A percentile compares a stretch with the other conserved stretches of the same genome.
Evolutionary conservation across 2,113 vertebrate species (phyloP).

Genomic region (Ellobius talpinus): DNA sequence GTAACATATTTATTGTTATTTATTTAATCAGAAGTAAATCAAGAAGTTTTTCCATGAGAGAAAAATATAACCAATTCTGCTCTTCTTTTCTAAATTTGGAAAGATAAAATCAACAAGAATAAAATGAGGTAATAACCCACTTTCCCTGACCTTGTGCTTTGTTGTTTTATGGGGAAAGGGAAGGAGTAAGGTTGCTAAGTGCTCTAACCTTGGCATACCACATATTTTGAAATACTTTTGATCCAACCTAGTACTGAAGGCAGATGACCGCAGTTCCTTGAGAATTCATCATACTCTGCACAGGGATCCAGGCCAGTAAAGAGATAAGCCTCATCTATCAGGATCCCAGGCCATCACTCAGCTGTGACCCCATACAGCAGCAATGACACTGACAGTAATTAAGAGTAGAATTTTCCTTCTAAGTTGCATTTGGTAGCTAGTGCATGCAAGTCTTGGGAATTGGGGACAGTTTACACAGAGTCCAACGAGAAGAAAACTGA

Average conservation of each 20-base stretch:
- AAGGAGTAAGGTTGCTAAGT: not conserved
- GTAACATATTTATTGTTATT: not conserved
- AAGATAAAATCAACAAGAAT: not conserved
- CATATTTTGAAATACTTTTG: conserved; percentile 11
- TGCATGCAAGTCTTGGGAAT: not conserved
- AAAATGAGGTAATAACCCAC: not conserved
- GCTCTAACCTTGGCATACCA: conserved; percentile 18
- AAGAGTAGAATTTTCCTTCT: conserved; percentile 31
- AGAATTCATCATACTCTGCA: conserved; percentile 44
- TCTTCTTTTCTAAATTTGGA: not conserved
- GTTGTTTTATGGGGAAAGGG: not conserved
- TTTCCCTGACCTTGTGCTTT: not conserved
- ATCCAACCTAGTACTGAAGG: not conserved
- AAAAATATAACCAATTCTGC: not conserved
- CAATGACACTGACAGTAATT: conserved; percentile 56
- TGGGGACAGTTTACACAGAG: not conserved
- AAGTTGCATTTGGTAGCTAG: not conserved
- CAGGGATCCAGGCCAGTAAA: conserved; percentile 60
- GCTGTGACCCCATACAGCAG: conserved; percentile 9
- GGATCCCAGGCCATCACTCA: conserved; percentile 55
- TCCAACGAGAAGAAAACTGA: not conserved
- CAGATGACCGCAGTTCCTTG: not conserved
- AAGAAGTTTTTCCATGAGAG: not conserved
- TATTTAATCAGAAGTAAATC: not conserved
- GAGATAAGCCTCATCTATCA: conserved; percentile 70